Base-by-base conservation (phyloP, 2,888 invertebrate species). In the Exocentrus adspersus region DNA sequence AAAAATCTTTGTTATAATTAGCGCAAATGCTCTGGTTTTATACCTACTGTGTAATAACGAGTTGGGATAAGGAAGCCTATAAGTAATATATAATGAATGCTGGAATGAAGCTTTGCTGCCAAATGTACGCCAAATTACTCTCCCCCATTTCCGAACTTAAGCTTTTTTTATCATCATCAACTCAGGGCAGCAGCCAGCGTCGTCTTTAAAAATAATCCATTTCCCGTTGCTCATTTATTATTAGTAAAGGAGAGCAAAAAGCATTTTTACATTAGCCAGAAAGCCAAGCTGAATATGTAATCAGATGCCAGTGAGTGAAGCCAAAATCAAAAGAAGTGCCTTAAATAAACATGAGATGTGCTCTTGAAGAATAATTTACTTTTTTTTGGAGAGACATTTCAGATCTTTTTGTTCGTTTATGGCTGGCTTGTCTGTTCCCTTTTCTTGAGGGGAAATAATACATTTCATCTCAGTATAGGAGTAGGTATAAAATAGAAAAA, bases 261-360 rank as follows among this genome's bases (percentile, higher is more conserved):
- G 77, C 77, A 78, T 78, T 78, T 78, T 78, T 78, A 77, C 78
- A 78, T 78, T 78, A 78, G 59, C 50, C 53, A 60, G 60, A 60
- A 51, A 64, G 53, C 58, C 63, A 54, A 77, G 74, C 74, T 77
- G 77, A 77, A 77, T 77, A 75, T 75, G 75, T 77, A 77, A 77
- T 76, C 75, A 75, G 76, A 70, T 68, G 73, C 73, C 72, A 72
- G 74, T 72, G 71, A 74, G 72, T 71, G 72, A 72, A 74, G 73
- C 75, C 75, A 73, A 74, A 77, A 75, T 76, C 76, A 75, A 77
- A 77, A 75, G 75, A 75, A 75, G 72, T 71, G 72, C 75, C 60
- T 63, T 76, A 76, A 77, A 77, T 76, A 77, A 77, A 77, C 76
- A 77, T 77, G 75, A 77, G 73, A 65, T 67, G 59, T 71, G 66